Percentiles rank a stretch among this genome's conserved stretches.
Conservation (phyloP, 2,113 vertebrate species). For the Gallinago jamesoni region DNA sequence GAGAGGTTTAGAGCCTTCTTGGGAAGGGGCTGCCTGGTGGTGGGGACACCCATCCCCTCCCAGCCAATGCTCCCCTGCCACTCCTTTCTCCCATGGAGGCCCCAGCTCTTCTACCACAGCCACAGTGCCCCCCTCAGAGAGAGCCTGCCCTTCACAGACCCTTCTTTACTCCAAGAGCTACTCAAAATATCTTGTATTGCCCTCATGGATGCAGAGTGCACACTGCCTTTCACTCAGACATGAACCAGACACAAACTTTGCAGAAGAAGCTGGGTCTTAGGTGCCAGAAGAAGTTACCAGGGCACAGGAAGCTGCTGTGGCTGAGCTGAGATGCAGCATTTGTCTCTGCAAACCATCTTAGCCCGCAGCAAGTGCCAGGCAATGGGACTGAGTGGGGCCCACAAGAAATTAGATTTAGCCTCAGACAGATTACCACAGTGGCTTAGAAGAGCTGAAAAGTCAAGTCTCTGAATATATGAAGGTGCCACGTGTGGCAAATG, state of each 20-base stretch:
- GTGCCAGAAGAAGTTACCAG: background rate
- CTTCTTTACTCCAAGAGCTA: background rate
- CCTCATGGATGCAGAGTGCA: background rate
- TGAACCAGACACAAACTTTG: background rate
- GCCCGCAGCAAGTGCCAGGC: background rate
- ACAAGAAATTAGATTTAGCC: background rate
- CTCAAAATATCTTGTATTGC: background rate
- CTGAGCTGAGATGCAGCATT: background rate
- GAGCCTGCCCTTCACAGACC: background rate
- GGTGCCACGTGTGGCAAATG: background rate
- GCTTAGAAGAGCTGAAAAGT: background rate
- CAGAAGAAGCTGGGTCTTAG: background rate
- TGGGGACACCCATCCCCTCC: background rate
- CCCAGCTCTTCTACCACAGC: background rate
- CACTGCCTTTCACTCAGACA: rapidly evolving
- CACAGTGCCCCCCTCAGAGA: background rate
- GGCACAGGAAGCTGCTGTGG: rapidly evolving
- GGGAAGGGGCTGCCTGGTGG: background rate
- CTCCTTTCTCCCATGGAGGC: background rate
- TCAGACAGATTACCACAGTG: background rate
- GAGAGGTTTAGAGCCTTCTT: background rate
- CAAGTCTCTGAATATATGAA: background rate
- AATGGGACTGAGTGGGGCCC: background rate
- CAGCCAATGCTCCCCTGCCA: background rate
- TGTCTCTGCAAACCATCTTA: background rate